phyloP scores from a whole-genome alignment of 2,888 invertebrate genomes.

The Spilosoma lubricipeda region DNA sequence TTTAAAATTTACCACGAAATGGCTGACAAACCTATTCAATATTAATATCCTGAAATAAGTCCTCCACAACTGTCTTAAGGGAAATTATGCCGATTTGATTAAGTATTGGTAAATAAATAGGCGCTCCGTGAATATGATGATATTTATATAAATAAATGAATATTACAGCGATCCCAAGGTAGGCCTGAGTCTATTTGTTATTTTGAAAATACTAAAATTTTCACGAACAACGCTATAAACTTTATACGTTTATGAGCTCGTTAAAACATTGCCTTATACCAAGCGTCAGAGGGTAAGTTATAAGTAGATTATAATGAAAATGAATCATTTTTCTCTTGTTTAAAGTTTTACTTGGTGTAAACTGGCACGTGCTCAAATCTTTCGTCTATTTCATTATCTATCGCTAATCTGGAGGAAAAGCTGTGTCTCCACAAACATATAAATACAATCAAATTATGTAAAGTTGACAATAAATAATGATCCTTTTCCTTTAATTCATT shows the following conservation, averaged over 20 bases:
- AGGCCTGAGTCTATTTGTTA: slow-evolving; percentile 57
- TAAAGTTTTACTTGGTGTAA: neutral
- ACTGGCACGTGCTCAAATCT: neutral
- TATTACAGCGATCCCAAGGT: slow-evolving; percentile 50
- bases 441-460: too few relatives aligned
- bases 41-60: too few relatives aligned
- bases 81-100: slow-evolving; percentile 35
- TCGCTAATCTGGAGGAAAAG: too few relatives aligned
- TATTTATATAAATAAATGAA: slow-evolving; percentile 52
- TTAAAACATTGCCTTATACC: slow-evolving; percentile 62
- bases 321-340: slow-evolving; percentile 36
- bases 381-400: too few relatives aligned
- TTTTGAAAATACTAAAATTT: slow-evolving; percentile 65
- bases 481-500: too few relatives aligned
- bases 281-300: slow-evolving; percentile 59
- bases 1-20: neutral
- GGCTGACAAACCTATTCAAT: neutral
- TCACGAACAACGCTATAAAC: slow-evolving; percentile 64
- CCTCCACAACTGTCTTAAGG: slow-evolving; percentile 20
- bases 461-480: too few relatives aligned
- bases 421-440: too few relatives aligned
- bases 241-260: slow-evolving; percentile 64
- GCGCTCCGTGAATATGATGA: slow-evolving; percentile 33
- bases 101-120: slow-evolving; percentile 39
- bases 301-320: slow-evolving; percentile 49